Evolutionary conservation across 1,140 invertebrate genomes (phyloP), one percentile per base, ranked within the genome.

Genomic region (Steinernema feltiae): DNA sequence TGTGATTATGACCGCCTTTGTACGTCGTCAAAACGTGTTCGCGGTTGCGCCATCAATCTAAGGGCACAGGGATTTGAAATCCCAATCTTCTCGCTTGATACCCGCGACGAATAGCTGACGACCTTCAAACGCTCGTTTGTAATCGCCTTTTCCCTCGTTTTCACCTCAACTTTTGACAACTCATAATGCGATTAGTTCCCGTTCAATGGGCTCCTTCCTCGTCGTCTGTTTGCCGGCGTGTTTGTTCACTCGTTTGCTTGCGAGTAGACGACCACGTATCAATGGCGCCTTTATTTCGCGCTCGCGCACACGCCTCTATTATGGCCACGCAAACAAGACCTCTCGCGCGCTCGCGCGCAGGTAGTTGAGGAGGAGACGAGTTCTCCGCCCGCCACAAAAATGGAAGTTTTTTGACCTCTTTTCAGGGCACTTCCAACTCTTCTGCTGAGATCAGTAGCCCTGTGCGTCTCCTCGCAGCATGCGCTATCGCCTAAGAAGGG

Each of bases 131-230:
- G 18, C 35, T 18, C 7, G 35, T 41, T 41, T 41, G 18, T n/a
- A n/a, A n/a, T n/a, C n/a, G n/a, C n/a, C n/a, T n/a, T n/a, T 18
- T 41, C 35, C 35, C 18, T 41, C 35, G 7, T 41, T 41, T 41
- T 41, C 7, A 41, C 7, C 35, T n/a, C n/a, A n/a, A n/a, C 35
- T 41, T 18, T 41, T 41, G 7, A 7, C 18, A 18, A 41, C 35
- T 27, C 24, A 7, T 15, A 63, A 63, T 63, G 24, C 53, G 53
- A 63, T 63, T 63, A 63, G 53, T 63, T 63, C 53, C 53, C 53
- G 53, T 63, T 63, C 7, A 63, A 27, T 27, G 24, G 24, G 53
- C 24, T 63, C 15, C 35, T 41, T n/a, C 35, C 7, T 18, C 7
- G 35, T 18, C 15, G 24, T 3, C 24, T 63, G 53, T 63, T 63